A percentile compares a stretch with the other conserved stretches of the same genome.
These are phyloP conservation scores for Mareca penelope DNA, from an alignment of 2,797 vertebrate genomes.

Conservation along the genomic window DNA sequence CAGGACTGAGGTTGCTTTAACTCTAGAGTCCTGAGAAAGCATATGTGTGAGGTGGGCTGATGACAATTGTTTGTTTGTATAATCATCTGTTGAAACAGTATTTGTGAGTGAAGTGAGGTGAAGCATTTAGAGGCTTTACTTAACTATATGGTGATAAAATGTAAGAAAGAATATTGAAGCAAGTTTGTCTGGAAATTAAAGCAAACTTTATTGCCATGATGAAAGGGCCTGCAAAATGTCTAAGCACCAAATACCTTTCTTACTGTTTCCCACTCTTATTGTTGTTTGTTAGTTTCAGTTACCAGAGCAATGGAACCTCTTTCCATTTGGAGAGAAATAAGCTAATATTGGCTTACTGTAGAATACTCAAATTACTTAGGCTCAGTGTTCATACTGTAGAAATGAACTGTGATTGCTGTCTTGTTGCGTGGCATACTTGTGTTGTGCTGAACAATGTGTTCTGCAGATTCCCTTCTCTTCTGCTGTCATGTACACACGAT, in stretches of 20 bases:
- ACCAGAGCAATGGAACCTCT: not conserved
- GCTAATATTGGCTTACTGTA: not conserved
- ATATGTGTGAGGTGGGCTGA: not conserved
- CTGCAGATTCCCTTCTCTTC: not conserved
- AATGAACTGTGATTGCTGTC: not conserved
- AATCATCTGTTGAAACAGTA: not conserved
- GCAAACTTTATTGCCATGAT: not conserved
- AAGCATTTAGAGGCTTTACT: not conserved
- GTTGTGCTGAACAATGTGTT: not conserved
- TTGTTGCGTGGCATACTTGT: accelerated
- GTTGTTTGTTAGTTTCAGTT: not conserved
- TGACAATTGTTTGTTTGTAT: not conserved
- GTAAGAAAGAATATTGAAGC: no score
- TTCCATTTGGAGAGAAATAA: not conserved
- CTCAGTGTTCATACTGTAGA: not conserved
- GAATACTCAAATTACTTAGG: not conserved
- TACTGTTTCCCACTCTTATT: not conserved
- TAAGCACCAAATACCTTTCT: not conserved
- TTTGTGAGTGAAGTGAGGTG: not conserved
- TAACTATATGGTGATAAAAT: not conserved
- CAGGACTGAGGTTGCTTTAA: not conserved
- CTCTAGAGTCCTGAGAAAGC: not conserved
- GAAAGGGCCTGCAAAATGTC: not conserved
- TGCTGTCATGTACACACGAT: not conserved
- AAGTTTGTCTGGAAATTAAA: not conserved